These are phyloP conservation scores for Pseudorhombus dupliciocellatus DNA, from an alignment of 2,113 vertebrate genomes.

Conservation along the genomic window DNA sequence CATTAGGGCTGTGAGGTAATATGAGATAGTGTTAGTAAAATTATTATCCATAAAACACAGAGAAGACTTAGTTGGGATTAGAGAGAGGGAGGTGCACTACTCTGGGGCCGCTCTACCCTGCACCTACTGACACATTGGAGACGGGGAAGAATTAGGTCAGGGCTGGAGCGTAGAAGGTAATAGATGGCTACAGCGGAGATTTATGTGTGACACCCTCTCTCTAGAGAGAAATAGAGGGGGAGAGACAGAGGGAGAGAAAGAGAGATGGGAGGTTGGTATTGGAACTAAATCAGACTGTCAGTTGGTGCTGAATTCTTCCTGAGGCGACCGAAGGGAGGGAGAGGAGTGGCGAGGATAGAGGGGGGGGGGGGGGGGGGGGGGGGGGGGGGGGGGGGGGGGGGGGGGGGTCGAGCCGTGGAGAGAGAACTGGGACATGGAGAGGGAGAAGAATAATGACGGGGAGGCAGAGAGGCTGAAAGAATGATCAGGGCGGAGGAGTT, in stretches of 20 bases:
- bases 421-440: conserved; percentile 64
- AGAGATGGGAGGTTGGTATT: conserved; percentile 69
- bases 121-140: conserved; percentile 72
- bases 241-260: conserved; percentile 40
- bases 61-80: conserved; percentile 53
- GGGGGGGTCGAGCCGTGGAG: conserved; percentile 43
- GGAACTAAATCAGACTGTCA: conserved; percentile 78
- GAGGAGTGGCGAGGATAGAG: not conserved
- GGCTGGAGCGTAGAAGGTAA: conserved; percentile 68
- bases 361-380: conserved; percentile 27
- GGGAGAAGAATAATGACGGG: conserved; percentile 53
- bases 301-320: conserved; percentile 71
- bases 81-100: conserved; percentile 40
- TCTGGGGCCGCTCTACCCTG: conserved; percentile 58
- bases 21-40: conserved; percentile 49
- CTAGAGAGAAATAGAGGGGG: conserved; percentile 60
- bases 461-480: conserved; percentile 49
- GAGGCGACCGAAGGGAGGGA: conserved; percentile 51
- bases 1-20: conserved; percentile 61
- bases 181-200: conserved; percentile 73
- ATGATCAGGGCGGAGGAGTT: conserved; percentile 54
- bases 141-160: conserved; percentile 71
- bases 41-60: conserved; percentile 64
- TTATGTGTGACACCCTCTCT: conserved; percentile 70
- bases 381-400: conserved; percentile 17